A percentile compares a stretch with the other conserved stretches of the same genome.
These are phyloP conservation scores for Sus cebifrons DNA, from an alignment of 2,797 vertebrate species.

Conservation along the genomic window DNA sequence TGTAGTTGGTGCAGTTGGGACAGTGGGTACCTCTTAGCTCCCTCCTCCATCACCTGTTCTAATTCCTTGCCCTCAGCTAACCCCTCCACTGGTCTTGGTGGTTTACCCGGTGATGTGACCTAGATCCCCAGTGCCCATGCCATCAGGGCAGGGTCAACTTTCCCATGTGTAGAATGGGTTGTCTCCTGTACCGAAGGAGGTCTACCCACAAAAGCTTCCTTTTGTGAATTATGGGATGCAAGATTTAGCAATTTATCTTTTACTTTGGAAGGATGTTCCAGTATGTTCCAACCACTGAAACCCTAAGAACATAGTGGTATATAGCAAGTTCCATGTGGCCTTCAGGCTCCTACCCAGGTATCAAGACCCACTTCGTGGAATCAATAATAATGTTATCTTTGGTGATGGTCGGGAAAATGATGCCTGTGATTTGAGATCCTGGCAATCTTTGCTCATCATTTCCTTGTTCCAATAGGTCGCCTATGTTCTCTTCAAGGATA, in stretches of 20 bases:
- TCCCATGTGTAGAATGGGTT: background rate
- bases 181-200: background rate
- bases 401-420: background rate
- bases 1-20: background rate
- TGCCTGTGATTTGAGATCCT: background rate
- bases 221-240: background rate
- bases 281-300: background rate
- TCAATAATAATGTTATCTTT: background rate
- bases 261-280: background rate
- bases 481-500: background rate
- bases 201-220: background rate
- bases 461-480: background rate
- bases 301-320: accelerated
- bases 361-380: background rate
- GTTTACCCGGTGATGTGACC: background rate
- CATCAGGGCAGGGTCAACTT: background rate
- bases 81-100: background rate
- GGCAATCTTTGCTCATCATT: background rate
- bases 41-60: background rate
- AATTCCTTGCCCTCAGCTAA: background rate
- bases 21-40: background rate
- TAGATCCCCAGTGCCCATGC: background rate
- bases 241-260: background rate
- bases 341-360: background rate
- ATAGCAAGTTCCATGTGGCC: background rate